Evolutionary conservation across 2,888 invertebrate genomes (phyloP).

Genomic region (Pyrgus malvae): DNA sequence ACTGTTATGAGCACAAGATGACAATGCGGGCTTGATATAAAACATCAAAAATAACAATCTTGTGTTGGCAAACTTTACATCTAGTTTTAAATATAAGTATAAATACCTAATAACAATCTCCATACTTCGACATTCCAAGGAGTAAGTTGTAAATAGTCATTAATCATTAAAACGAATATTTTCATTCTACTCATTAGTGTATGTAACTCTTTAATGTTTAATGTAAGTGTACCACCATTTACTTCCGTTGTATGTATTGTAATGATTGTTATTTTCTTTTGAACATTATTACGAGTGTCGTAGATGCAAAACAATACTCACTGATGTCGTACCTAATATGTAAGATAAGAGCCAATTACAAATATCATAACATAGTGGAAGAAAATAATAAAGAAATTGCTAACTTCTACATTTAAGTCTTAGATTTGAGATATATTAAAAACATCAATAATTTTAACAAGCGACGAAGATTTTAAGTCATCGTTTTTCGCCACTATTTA

Average conservation of each 20-base stretch:
- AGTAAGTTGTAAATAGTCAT: slow-evolving; percentile 55
- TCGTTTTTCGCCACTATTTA: too few species aligned
- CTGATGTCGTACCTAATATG: background rate
- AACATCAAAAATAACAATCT: background rate
- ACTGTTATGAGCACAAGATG: slow-evolving; percentile 5
- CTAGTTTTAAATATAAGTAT: background rate
- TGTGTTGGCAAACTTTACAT: background rate
- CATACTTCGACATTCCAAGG: slow-evolving; percentile 67
- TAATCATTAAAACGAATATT: slow-evolving; percentile 42
- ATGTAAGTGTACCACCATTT: slow-evolving; percentile 25
- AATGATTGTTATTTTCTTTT: slow-evolving; percentile 8
- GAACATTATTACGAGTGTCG: slow-evolving; percentile 37
- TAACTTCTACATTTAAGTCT: too few species aligned
- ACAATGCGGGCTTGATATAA: background rate
- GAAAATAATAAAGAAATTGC: too few species aligned
- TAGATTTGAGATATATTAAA: too few species aligned
- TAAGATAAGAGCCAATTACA: background rate
- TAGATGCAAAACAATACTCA: slow-evolving; percentile 35
- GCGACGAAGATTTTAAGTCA: too few species aligned
- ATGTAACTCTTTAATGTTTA: slow-evolving; percentile 30
- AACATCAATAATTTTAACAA: too few species aligned
- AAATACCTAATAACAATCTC: slow-evolving; percentile 34
- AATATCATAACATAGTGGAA: background rate
- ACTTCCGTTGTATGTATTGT: slow-evolving; percentile 9
- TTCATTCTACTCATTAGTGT: slow-evolving; percentile 37